Base-by-base conservation (phyloP, 2,113 vertebrate species). In the Catharus fuscescens region DNA sequence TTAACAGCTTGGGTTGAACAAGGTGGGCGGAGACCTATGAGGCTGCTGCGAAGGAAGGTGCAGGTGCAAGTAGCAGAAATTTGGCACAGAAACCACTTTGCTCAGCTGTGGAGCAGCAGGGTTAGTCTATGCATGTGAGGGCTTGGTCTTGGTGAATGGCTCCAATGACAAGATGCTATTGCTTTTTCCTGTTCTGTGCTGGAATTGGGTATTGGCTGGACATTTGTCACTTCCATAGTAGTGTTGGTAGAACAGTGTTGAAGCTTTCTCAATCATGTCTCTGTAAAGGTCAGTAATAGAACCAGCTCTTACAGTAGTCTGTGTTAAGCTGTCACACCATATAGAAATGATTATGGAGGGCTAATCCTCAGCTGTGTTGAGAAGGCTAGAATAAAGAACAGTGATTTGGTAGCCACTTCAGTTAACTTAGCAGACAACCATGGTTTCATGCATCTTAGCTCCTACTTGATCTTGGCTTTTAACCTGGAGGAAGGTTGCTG, bases 181-280 rank as follows among this genome's bases (percentile, higher is more conserved):
- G 36, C 31, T 4, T 77, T 93, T n/a, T 86, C 17, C 31, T 11
- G 2, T 69, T 26, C 29, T 40, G 7, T 61, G 38, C 36, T 79
- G 36, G 36, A 62, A 45, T 26, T 20, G 23, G 18, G 44, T 69
- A 11, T 61, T 65, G 44, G 14, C 66, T 88, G 62, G 29, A n/a
- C 9, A 6, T 38, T 70, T 54, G n/a, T 64, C 65, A 52, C 18
- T 81, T 80, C 25, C 16, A 14, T 0, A 0, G 18, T 29, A 45
- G 44, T 0, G 0, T 2, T 57, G 48, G 18, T 31, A 66, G 31
- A 53, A 5, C 1, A 71, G 44, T 9, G 6, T 31, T 82, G 45
- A 48, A 85, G 36, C 15, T 9, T 4, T 79, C 28, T 82, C 2
- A 1, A 14, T 61, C 8, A 0, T 23, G 15, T 53, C 45, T 76